Percentiles rank a stretch among this genome's conserved stretches.
Evolutionary conservation across 2,797 vertebrate genomes (phyloP).

Genomic region (Semotilus atromaculatus): DNA sequence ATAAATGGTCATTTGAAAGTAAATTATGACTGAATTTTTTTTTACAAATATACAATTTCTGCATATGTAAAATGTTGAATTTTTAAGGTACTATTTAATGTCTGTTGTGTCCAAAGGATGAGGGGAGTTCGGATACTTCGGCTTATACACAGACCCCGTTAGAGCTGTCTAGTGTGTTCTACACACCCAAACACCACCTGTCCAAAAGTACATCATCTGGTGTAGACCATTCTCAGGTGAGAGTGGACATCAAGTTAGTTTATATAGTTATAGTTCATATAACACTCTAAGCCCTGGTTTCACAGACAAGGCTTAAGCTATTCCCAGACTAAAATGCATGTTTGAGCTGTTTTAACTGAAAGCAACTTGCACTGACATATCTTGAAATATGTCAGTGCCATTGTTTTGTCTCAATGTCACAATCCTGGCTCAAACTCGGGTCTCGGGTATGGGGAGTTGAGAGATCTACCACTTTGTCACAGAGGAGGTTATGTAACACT

Average conservation of each 20-base stretch:
- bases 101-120: constrained; percentile 43
- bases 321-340: too few relatives aligned
- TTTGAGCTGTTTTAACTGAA: too few relatives aligned
- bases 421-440: too few relatives aligned
- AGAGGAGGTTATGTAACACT: too few relatives aligned
- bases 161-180: constrained; percentile 59
- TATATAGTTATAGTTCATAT: neutral
- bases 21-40: neutral
- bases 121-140: constrained; percentile 41
- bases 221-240: constrained; percentile 52
- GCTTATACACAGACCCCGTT: constrained; percentile 36
- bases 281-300: neutral
- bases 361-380: too few relatives aligned
- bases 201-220: neutral
- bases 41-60: neutral
- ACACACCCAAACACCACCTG: constrained; percentile 56
- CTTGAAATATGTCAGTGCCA: too few relatives aligned
- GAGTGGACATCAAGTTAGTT: neutral
- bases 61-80: neutral
- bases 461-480: too few relatives aligned
- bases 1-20: neutral
- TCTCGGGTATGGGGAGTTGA: too few relatives aligned
- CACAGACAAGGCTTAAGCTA: too few relatives aligned
- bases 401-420: too few relatives aligned
- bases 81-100: neutral